A percentile compares a stretch with the other conserved stretches of the same genome.
These are phyloP conservation scores for Yasuhikotakia modesta DNA, from an alignment of 2,797 vertebrate genomes.

Conservation along the genomic window DNA sequence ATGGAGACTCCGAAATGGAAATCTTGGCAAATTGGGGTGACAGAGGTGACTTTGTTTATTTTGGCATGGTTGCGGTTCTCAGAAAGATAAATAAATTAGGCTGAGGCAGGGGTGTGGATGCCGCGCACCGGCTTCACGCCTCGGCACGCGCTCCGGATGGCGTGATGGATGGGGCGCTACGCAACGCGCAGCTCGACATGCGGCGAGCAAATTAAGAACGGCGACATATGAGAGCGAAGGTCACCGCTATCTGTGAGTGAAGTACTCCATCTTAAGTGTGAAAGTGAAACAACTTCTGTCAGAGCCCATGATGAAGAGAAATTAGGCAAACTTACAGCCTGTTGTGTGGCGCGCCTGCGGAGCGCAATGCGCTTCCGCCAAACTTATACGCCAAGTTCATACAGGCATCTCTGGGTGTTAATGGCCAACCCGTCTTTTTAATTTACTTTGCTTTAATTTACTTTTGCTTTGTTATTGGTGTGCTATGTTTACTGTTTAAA, in stretches of 20 bases:
- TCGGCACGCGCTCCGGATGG: slow-evolving; percentile 57
- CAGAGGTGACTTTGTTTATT: slow-evolving; percentile 69
- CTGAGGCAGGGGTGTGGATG: slow-evolving; percentile 50
- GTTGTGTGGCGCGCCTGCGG: neutral
- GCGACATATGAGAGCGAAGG: slow-evolving; percentile 67
- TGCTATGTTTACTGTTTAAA: too few species aligned
- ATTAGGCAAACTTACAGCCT: slow-evolving; percentile 6
- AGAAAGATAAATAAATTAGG: slow-evolving; percentile 68
- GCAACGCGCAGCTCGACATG: slow-evolving; percentile 54
- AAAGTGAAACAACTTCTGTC: slow-evolving; percentile 52
- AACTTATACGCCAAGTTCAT: neutral
- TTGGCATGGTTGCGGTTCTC: slow-evolving; percentile 51
- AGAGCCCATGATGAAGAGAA: slow-evolving; percentile 23
- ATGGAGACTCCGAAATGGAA: slow-evolving; percentile 39
- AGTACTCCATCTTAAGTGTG: slow-evolving; percentile 62
- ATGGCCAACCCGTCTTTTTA: too few species aligned
- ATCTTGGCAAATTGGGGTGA: slow-evolving; percentile 62
- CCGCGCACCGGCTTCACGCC: slow-evolving; percentile 59
- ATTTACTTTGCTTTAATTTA: too few species aligned
- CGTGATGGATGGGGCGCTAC: slow-evolving; percentile 69
- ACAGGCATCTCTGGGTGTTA: too few species aligned
- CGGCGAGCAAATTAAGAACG: slow-evolving; percentile 52
- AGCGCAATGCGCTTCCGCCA: neutral
- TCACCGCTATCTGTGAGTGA: slow-evolving; percentile 59
- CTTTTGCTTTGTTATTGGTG: too few species aligned